These are phyloP conservation scores for Cheiracanthium punctorium DNA, from an alignment of 2,888 invertebrate genomes.

Conservation along the genomic window DNA sequence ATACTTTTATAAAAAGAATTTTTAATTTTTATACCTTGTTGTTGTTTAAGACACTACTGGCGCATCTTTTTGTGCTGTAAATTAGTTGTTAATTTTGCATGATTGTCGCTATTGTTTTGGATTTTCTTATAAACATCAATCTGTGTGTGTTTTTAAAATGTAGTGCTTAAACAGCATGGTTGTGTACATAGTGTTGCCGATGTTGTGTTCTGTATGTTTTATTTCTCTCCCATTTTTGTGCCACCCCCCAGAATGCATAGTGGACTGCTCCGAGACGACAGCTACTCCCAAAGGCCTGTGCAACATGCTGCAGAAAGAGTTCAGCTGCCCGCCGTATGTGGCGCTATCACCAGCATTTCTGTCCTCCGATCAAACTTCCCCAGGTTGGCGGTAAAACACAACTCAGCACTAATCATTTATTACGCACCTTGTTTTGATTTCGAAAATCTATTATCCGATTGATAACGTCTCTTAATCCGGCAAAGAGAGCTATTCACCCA, in stretches of 20 bases:
- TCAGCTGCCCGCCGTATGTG: conserved; percentile 72
- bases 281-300: conserved; percentile 72
- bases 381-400: conserved; percentile 69
- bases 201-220: conserved; percentile 59
- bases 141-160: conserved; percentile 12
- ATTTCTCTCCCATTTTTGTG: conserved; percentile 32
- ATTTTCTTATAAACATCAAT: neutral
- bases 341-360: conserved; percentile 72
- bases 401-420: conserved; percentile 50
- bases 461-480: too few relatives aligned
- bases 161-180: conserved; percentile 60
- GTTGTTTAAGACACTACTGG: neutral
- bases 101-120: conserved; percentile 39
- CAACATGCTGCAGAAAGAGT: conserved; percentile 73
- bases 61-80: conserved; percentile 9
- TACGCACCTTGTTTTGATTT: conserved; percentile 11
- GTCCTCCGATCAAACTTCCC: conserved; percentile 62
- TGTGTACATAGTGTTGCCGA: conserved; percentile 32
- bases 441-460: too few relatives aligned
- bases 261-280: conserved; percentile 67
- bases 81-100: conserved; percentile 42
- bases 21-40: neutral
- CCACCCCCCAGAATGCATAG: conserved; percentile 61
- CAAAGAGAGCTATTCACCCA: too few relatives aligned
- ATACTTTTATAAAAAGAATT: neutral